Evolutionary conservation across 1,140 invertebrate genomes (phyloP).

Genomic region (Muscidifurax raptorellus): DNA sequence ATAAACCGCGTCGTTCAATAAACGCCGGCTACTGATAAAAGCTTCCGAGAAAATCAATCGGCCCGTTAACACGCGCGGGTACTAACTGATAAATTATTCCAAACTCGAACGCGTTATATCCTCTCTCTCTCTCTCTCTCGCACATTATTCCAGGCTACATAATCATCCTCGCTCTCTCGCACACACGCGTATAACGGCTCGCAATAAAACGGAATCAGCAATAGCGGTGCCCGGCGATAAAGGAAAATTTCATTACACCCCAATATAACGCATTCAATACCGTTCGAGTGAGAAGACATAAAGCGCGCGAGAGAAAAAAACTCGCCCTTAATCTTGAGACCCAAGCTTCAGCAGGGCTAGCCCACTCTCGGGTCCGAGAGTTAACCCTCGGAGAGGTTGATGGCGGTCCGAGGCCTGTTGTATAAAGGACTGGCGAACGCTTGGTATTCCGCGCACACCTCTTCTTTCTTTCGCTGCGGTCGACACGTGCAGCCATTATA

Average conservation of each 20-base stretch:
- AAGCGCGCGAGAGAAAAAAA: background rate
- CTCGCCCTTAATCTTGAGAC: background rate
- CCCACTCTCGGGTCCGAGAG: too few relatives aligned
- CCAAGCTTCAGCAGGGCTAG: too few relatives aligned
- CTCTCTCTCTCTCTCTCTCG: background rate
- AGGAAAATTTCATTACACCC: conserved; percentile 13
- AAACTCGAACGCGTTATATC: too few relatives aligned
- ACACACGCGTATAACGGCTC: background rate
- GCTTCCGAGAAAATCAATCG: background rate
- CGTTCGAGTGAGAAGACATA: background rate
- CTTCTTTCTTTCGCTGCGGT: too few relatives aligned
- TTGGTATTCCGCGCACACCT: too few relatives aligned
- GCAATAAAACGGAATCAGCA: conserved; percentile 10
- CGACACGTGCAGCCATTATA: too few relatives aligned
- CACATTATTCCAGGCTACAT: too few relatives aligned
- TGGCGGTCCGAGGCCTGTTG: too few relatives aligned
- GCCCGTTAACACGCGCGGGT: background rate
- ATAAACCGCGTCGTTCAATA: too few relatives aligned
- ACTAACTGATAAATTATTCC: background rate
- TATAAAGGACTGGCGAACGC: too few relatives aligned
- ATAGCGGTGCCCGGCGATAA: background rate
- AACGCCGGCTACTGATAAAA: too few relatives aligned
- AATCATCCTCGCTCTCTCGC: background rate
- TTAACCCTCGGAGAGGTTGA: too few relatives aligned
- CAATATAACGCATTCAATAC: background rate